Evolutionary conservation across 53 echinoderm and acorn worm species (phyloP), one percentile per base, ranked within the genome.

Genomic region (Actinopyga echinites): DNA sequence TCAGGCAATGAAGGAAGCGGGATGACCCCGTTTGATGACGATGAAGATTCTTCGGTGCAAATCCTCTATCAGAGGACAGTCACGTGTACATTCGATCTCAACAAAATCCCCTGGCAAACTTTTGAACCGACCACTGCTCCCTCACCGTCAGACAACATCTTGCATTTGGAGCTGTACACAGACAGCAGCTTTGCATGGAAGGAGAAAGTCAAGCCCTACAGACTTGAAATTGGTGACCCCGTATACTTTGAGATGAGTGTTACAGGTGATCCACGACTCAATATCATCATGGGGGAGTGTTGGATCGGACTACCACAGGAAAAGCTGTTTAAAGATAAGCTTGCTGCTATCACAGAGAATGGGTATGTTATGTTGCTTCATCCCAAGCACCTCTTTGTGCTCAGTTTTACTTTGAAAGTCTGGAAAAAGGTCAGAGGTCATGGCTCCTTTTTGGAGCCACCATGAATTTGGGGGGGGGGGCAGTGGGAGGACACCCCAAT

Each of bases 191-290:
- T 78, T 34, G 34, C 10, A 12, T 33, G 44, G 68, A 82, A 45
- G 38, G 60, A 36, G 86, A 0, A 37, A 23, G 28, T 25, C 0
- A 55, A 82, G 30, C 90, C 90, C 2, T 74, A 65, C 45, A 42
- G 7, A 15, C 36, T 86, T 11, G 86, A 82, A 64, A 23, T 44
- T 33, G 90, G 90, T 15, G 83, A 86, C 28, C 86, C 86, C 30
- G 37, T 90, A 31, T 90, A 82, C 56, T 83, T 86, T 52, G 83
- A 90, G 68, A 86, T 90, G 12, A 75, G 74, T 0, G 65, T 90
- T 17, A 55, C 37, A 33, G 75, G 64, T 4, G 75, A 60, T 21
- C 38, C 45, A 21, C 69, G 22, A 12, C 83, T 90, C 49, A 65
- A 40, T 10, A 78, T 90, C 24, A 58, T 90, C 13, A 63, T 83